Conservation (phyloP, 2,797 vertebrate species). For the Denticeps clupeoides region DNA sequence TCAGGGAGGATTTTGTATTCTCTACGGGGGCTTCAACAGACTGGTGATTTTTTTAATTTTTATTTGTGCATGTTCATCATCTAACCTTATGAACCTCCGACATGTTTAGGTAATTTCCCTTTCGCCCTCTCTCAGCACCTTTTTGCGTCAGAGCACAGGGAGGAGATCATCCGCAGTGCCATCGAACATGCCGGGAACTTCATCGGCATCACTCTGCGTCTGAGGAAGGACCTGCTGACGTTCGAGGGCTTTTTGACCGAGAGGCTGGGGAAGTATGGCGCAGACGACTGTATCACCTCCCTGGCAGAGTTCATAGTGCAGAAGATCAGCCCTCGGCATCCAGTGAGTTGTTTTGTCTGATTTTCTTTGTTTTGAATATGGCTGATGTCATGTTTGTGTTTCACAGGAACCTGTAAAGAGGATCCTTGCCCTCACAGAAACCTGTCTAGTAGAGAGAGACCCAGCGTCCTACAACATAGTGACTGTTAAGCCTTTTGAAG, state of each 20-base stretch:
- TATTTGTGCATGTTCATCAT: not conserved
- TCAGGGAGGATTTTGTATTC: conserved; percentile 92
- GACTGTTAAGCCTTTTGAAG: conserved; percentile 90
- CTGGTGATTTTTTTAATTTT: conserved; percentile 61
- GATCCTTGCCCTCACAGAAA: conserved; percentile 88
- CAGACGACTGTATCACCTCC: conserved; percentile 93
- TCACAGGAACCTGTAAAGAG: conserved; percentile 86
- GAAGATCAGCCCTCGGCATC: conserved; percentile 84
- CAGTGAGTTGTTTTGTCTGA: conserved; percentile 56
- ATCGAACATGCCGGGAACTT: conserved; percentile 95
- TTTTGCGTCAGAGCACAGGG: conserved; percentile 90
- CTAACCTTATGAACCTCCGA: too few species aligned
- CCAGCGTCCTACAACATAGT: conserved; percentile 95
- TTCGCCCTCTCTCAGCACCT: conserved; percentile 69
- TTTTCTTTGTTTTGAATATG: not conserved
- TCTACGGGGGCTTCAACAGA: conserved; percentile 92
- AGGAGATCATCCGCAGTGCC: conserved; percentile 91
- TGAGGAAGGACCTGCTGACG: conserved; percentile 80
- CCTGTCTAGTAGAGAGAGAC: conserved; percentile 91
- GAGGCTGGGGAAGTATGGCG: conserved; percentile 92
- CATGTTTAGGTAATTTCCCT: not conserved
- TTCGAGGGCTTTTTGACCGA: conserved; percentile 80
- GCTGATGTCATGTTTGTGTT: conserved; percentile 6
- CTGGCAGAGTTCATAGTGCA: conserved; percentile 95
- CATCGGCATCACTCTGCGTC: conserved; percentile 81